Evolutionary conservation across 2,797 vertebrate genomes (phyloP), one percentile per base, ranked within the genome.

Genomic region (Lutjanus argentimaculatus): DNA sequence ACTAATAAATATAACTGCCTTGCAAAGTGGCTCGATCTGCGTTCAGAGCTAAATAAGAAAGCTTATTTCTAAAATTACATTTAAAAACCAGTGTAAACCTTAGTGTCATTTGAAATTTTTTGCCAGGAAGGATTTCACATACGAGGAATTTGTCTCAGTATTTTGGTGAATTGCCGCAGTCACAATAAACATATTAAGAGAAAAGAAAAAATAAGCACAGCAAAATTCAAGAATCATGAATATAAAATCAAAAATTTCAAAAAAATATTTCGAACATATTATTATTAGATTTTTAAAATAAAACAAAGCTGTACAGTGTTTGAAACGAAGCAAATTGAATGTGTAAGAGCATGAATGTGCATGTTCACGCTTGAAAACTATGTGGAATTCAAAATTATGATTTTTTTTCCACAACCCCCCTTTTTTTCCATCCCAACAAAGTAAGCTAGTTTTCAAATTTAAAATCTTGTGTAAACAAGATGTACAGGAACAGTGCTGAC

Each of bases 91-190:
- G 12, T 62, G 1, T 16, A 12, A 46, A 11, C 13, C 0, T 14
- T 14, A 22, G 15, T 14, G 8, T 11, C 6, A 1, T 16, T 64
- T 13, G n/a, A 22, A 1, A 21, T 14, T 62, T 62, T 62, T 16
- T 52, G 12, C 25, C 25, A 25, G 25, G 25, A 25, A 25, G 25
- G 25, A 25, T 25, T 25, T 25, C 25, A 25, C 42, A 22, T 22
- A n/a, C 1, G 3, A 22, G 14, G n/a, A 42, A 21, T 22, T 42
- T 11, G 1, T 13, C 13, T 21, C 7, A 0, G 2, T 25, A 3
- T 48, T 19, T 48, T 11, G 17, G 17, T 49, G 45, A 4, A 70
- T 19, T 36, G 30, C 30, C 8, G 13, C 2, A 0, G 12, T 48
- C 22, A 40, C 19, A 43, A 56, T 56, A 12, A 68, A 46, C 53